Base-by-base conservation (phyloP, 1,140 invertebrate species). In the Drosophila tani region DNA sequence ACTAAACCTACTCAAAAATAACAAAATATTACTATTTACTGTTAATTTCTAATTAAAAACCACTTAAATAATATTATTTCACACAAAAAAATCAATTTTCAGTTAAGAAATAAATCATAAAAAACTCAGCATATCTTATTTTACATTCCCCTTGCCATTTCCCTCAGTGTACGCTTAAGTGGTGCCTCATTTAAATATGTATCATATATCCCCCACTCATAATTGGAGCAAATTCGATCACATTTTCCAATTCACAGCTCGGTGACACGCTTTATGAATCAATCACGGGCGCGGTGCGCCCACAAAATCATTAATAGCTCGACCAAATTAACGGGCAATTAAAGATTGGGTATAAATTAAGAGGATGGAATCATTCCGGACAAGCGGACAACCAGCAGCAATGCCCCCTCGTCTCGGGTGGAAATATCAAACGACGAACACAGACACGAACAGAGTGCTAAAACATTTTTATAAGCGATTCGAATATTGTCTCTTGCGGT, bases 401-500 rank as follows among this genome's bases (percentile, higher is more conserved):
- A n/a, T 11, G 14, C 8, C 41, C 32, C 32, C n/a, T 15, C 15
- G n/a, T 27, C 21, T 27, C 11, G 40, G 43, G 35, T 41, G 53
- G 40, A 62, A 43, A 46, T 35, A 69, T 64, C 51, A 70, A 45
- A 38, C 53, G 35, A 21, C 51, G 32, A 55, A 38, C 51, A 38
- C 12, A 55, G 38, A 55, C 43, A 55, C 43, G 47, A 49, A 50
- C 21, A 66, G 49, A 40, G 78, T 76, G 74, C 66, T 67, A 53
- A 66, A 43, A 63, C 65, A 78, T 56, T 80, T 78, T 80, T 80
- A 80, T 80, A 80, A 80, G 45, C 78, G 58, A 80, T 80, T 80
- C 69, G 77, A 80, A 80, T 75, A 80, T 80, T 80, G 77, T 65
- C 66, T 81, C 60, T 74, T 78, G 76, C 77, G 79, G 50, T 65